Conservation (phyloP, 2,113 vertebrate genomes). For the Anoplopoma fimbria region DNA sequence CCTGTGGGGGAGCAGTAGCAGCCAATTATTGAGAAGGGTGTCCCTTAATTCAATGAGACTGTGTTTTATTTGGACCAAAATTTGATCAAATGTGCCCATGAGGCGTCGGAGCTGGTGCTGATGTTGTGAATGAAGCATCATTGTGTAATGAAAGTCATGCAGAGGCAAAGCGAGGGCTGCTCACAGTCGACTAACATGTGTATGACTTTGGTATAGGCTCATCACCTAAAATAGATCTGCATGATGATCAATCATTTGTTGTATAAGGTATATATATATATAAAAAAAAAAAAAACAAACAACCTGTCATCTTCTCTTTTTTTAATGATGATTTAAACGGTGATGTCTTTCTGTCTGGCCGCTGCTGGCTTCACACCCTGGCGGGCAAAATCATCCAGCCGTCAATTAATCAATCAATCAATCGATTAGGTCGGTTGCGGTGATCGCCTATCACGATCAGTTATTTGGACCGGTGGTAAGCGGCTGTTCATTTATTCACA, state of each 20-base stretch:
- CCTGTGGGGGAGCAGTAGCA: neutral
- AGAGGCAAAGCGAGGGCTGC: slow-evolving; percentile 42
- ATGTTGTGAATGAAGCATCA: slow-evolving; percentile 70
- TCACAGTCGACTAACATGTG: slow-evolving; percentile 3
- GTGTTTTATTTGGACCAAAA: slow-evolving; percentile 6
- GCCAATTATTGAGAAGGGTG: neutral
- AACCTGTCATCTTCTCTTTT: neutral
- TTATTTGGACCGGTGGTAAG: slow-evolving; percentile 36
- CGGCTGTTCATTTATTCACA: slow-evolving; percentile 12
- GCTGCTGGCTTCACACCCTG: slow-evolving; percentile 25
- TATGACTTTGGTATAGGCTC: neutral
- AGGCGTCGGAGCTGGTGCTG: slow-evolving; percentile 1
- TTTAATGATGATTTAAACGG: slow-evolving; percentile 3
- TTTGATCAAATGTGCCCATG: neutral
- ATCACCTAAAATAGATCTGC: neutral
- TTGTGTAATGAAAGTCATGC: slow-evolving; percentile 75
- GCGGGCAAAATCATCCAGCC: slow-evolving; percentile 29
- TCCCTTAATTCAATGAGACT: neutral
- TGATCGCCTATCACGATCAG: slow-evolving; percentile 54
- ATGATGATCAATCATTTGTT: neutral
- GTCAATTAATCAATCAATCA: slow-evolving; percentile 62
- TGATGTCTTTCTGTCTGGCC: slow-evolving; percentile 39
- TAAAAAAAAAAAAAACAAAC: too few species aligned
- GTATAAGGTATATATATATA: neutral
- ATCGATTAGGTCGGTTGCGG: slow-evolving; percentile 55